Base-by-base conservation (phyloP, 2,797 vertebrate species). In the Tamandua tetradactyla region DNA sequence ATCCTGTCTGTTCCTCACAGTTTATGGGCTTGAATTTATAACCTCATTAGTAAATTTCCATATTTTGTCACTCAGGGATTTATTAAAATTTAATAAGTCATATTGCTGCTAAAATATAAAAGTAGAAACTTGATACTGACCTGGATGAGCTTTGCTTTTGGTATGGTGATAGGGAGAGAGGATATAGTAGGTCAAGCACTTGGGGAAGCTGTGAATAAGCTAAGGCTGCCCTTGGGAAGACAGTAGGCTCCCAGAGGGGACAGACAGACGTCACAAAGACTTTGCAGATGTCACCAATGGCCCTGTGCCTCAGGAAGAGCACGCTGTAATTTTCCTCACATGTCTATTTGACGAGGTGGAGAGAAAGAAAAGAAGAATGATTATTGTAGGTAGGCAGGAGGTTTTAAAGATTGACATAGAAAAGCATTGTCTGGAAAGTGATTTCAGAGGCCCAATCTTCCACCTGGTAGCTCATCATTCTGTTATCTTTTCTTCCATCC, bases 71-170 rank as follows among this genome's bases (percentile, higher is more conserved):
- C 37, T 82, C 37, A 30, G 42, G 69, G 42, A 52, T 89, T 91
- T 83, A 37, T 91, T 90, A 94, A 83, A 89, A 92, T 93, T 72
- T 89, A 93, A 93, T 80, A 75, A 83, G 87, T 4, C 4, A 86
- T 42, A 89, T 91, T 66, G 20, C 35, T 94, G 52, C 30, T 64
- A 87, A 76, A 86, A 72, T 74, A 66, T 52, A 59, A 91, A 23
- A 78, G 15, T 75, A 23, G 79, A 94, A 95, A 27, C 44, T 82
- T 49, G 86, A 86, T n/a, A n/a, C 13, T n/a, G 37, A 72, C 13
- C 5, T 3, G 7, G 61, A 83, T 40, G 47, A 75, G 35, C 20
- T 25, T 52, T n/a, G 27, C 47, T 71, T 14, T 27, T 13, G 17
- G 12, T 44, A 11, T 72, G 69, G 30, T 55, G 47, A 25, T 69